These are phyloP conservation scores for Tiliqua scincoides DNA, from an alignment of 2,113 vertebrate genomes.

Conservation along the genomic window DNA sequence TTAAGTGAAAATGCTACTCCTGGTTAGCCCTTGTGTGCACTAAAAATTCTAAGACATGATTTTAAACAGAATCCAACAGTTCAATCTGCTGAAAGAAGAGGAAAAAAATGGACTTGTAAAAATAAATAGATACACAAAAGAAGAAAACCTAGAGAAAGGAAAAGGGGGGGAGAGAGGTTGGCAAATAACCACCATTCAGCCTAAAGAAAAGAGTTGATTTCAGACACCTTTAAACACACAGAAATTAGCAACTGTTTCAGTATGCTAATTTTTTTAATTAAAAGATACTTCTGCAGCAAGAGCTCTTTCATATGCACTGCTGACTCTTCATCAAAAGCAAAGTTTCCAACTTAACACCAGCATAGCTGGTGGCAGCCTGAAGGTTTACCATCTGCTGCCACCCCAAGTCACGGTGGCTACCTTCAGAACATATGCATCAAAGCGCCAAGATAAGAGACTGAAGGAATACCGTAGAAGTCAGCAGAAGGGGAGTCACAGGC, in stretches of 20 bases:
- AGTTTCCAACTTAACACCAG: constrained; percentile 87
- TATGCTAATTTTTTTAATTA: constrained; percentile 89
- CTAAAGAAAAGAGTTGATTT: constrained; percentile 77
- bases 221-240: constrained; percentile 70
- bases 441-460: constrained; percentile 84
- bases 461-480: constrained; percentile 82
- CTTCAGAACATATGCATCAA: constrained; percentile 91
- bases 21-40: constrained; percentile 42
- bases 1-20: not conserved
- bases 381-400: constrained; percentile 90
- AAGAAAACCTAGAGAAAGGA: constrained; percentile 45
- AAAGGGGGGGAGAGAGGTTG: not conserved
- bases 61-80: constrained; percentile 52
- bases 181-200: constrained; percentile 66
- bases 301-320: constrained; percentile 88
- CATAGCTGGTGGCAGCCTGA: constrained; percentile 86
- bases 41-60: constrained; percentile 55
- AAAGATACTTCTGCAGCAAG: constrained; percentile 80
- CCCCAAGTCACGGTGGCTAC: constrained; percentile 85
- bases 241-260: constrained; percentile 78
- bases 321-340: constrained; percentile 87
- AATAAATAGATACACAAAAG: constrained; percentile 40
- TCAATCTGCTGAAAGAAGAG: constrained; percentile 47
- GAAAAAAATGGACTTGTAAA: not conserved
- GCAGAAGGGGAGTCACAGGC: constrained; percentile 76